Conservation (phyloP, 2,888 invertebrate species). For the Sepioteuthis lessoniana region DNA sequence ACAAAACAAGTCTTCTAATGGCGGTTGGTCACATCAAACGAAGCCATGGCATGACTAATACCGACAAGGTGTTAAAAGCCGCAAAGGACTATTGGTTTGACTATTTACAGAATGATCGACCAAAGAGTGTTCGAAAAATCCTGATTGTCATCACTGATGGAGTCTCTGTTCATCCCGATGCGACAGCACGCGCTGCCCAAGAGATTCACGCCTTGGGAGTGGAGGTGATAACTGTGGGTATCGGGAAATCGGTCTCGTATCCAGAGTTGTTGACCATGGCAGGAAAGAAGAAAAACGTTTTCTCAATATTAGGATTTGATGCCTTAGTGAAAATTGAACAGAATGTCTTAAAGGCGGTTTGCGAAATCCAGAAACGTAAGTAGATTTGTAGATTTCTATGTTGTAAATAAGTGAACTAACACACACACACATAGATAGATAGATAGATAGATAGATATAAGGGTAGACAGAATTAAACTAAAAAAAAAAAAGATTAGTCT, state of each 20-base stretch:
- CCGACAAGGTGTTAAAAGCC: not conserved
- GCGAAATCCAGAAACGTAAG: not conserved
- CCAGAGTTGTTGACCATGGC: conserved; percentile 58
- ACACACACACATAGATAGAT: too few relatives aligned
- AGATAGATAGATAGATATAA: too few relatives aligned
- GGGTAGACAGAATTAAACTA: too few relatives aligned
- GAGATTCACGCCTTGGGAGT: conserved; percentile 55
- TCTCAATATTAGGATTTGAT: conserved; percentile 58
- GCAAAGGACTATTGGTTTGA: conserved; percentile 36
- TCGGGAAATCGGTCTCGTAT: conserved; percentile 56
- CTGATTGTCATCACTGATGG: conserved; percentile 60
- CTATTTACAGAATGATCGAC: conserved; percentile 56
- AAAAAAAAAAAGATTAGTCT: too few relatives aligned
- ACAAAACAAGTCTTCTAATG: not conserved
- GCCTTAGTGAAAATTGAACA: not conserved
- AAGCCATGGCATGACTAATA: not conserved
- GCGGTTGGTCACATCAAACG: not conserved
- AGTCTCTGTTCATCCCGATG: conserved; percentile 53
- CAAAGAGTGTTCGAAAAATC: conserved; percentile 56
- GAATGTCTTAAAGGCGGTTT: not conserved
- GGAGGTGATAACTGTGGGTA: conserved; percentile 59
- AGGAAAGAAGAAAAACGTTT: conserved; percentile 57
- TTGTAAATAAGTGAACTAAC: too few relatives aligned
- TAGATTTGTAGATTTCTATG: not conserved
- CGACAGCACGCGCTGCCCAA: conserved; percentile 54